Percentiles rank a stretch among this genome's conserved stretches.
Conservation (phyloP, 1,140 invertebrate species). For the Drosophila parvula region DNA sequence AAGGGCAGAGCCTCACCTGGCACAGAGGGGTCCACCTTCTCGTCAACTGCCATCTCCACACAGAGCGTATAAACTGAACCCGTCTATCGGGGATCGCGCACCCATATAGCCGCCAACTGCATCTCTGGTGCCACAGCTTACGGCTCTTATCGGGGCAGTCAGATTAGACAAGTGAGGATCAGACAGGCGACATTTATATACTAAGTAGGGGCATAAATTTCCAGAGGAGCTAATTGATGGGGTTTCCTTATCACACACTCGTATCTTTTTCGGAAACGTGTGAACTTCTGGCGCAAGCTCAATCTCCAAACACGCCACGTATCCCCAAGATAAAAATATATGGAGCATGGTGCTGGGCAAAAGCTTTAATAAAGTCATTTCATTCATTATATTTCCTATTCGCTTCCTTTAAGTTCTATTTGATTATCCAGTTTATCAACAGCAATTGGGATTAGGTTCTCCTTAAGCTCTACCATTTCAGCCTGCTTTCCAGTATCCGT, state of each 20-base stretch:
- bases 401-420: too few relatives aligned
- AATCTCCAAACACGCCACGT: conserved; percentile 1
- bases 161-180: conserved; percentile 39
- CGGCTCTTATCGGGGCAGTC: conserved; percentile 23
- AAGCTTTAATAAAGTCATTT: neutral
- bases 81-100: neutral
- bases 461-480: conserved; percentile 20
- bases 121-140: neutral
- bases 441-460: neutral
- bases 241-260: conserved; percentile 9
- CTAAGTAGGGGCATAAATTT: neutral
- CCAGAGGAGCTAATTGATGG: conserved; percentile 30
- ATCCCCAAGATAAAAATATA: conserved; percentile 3
- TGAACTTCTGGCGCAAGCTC: conserved; percentile 4
- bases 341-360: neutral
- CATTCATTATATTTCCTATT: neutral
- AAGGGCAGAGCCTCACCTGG: conserved; percentile 18
- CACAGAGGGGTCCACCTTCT: neutral
- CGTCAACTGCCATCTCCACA: conserved; percentile 2
- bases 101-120: conserved; percentile 5
- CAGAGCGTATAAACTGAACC: conserved; percentile 12
- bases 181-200: conserved; percentile 15
- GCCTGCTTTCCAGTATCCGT: neutral
- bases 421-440: neutral
- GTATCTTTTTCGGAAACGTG: conserved; percentile 20